These are phyloP conservation scores for Euura saliciscinereae DNA, from an alignment of 1,140 invertebrate genomes.

Conservation along the genomic window DNA sequence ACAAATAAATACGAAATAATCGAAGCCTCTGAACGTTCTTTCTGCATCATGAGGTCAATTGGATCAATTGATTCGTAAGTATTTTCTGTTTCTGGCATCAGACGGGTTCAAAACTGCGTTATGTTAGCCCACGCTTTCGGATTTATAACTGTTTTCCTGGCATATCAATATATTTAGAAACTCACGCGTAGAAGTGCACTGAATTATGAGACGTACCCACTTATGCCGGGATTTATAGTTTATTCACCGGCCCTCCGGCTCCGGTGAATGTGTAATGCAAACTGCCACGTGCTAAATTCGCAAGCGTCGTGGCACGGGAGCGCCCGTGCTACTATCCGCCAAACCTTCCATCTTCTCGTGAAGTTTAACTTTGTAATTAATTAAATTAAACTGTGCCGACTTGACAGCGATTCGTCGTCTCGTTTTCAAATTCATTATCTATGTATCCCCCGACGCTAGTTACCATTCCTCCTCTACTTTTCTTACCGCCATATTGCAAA, in stretches of 20 bases:
- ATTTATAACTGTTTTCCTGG: not conserved
- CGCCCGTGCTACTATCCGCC: not conserved
- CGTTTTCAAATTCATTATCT: not conserved
- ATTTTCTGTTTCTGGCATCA: no score
- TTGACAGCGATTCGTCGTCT: not conserved
- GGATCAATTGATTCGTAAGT: no score
- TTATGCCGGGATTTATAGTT: not conserved
- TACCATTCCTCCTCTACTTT: no score
- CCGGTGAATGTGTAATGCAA: not conserved
- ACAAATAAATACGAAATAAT: no score
- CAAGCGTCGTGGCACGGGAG: not conserved
- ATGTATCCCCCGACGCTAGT: no score
- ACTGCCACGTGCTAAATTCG: constrained; percentile 4
- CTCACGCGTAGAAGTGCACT: not conserved
- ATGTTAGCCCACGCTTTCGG: not conserved
- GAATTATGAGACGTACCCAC: not conserved
- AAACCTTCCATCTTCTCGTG: not conserved
- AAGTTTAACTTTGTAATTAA: not conserved
- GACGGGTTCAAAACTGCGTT: not conserved
- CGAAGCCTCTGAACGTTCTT: no score
- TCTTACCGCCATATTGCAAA: no score
- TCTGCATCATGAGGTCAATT: no score
- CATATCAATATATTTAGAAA: not conserved
- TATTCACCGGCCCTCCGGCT: not conserved
- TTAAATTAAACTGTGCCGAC: not conserved